Evolutionary conservation across 37 sponge, comb jelly and placozoan species (phyloP).

Genomic region (Tethya wilhelma): DNA sequence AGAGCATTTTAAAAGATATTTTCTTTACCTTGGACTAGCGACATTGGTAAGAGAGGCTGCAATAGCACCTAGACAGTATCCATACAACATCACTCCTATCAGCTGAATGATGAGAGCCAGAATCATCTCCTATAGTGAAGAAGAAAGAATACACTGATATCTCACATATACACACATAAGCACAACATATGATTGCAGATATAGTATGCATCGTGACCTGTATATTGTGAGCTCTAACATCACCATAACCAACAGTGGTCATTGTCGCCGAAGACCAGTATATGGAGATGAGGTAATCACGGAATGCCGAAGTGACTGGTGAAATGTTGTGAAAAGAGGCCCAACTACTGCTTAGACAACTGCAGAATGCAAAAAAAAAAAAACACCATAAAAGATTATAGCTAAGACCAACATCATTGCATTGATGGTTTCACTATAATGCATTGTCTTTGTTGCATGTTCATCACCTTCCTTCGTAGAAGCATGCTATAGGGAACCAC

Average conservation of each 20-base stretch:
- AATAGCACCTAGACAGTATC: slow-evolving; percentile 72
- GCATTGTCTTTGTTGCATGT: neutral
- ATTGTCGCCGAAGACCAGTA: slow-evolving; percentile 81
- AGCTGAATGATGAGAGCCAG: slow-evolving; percentile 62
- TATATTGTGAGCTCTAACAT: slow-evolving; percentile 65
- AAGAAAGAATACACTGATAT: neutral
- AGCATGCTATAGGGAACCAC: slow-evolving; percentile 82
- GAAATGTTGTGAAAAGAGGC: slow-evolving; percentile 40
- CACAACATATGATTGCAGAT: neutral
- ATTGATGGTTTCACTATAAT: neutral
- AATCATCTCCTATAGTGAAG: slow-evolving; percentile 48
- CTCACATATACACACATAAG: neutral
- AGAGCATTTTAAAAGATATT: neutral
- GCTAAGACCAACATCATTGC: neutral
- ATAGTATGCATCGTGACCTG: neutral
- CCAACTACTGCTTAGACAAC: slow-evolving; percentile 66
- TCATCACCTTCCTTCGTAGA: slow-evolving; percentile 22
- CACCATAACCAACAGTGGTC: slow-evolving; percentile 88
- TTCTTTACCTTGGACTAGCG: slow-evolving; percentile 47
- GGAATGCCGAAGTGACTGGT: slow-evolving; percentile 36
- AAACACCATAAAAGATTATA: neutral
- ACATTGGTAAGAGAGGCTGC: slow-evolving; percentile 80
- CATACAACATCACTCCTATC: slow-evolving; percentile 68
- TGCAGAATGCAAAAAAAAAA: neutral
- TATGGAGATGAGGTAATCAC: slow-evolving; percentile 76